phyloP scores from a whole-genome alignment of 2,888 invertebrate species.

The Sinohyriopsis cumingii region DNA sequence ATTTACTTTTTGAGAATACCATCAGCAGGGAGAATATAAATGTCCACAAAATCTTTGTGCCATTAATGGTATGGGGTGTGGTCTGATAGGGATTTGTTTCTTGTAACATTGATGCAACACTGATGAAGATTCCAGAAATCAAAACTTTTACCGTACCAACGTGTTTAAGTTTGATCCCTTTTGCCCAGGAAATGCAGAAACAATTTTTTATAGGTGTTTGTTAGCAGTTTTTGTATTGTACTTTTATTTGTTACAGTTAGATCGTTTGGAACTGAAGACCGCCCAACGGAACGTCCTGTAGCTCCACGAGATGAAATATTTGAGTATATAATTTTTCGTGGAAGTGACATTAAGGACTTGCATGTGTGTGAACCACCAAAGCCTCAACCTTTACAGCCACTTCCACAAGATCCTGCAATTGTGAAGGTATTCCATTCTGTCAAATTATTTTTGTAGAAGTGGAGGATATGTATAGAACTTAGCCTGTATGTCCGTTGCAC shows the following conservation, averaged over 20 bases:
- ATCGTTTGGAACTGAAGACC: constrained; percentile 98
- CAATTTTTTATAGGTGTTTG: not conserved
- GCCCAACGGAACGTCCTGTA: constrained; percentile 95
- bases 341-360: constrained; percentile 98
- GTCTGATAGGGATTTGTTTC: too few relatives aligned
- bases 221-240: constrained; percentile 1
- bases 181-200: too few relatives aligned
- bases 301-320: constrained; percentile 98
- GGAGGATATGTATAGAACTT: not conserved
- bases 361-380: constrained; percentile 86
- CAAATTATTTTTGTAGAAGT: not conserved
- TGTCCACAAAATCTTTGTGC: too few relatives aligned
- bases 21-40: too few relatives aligned
- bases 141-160: too few relatives aligned
- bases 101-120: too few relatives aligned
- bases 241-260: constrained; percentile 81
- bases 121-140: too few relatives aligned
- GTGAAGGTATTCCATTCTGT: constrained; percentile 79
- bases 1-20: too few relatives aligned
- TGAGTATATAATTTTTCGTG: constrained; percentile 98
- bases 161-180: too few relatives aligned
- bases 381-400: constrained; percentile 71
- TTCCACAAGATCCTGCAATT: constrained; percentile 95
- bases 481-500: not conserved
- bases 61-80: too few relatives aligned